Evolutionary conservation across 2,888 invertebrate species (phyloP), one percentile per base, ranked within the genome.

Genomic region (Cephus spinipes): DNA sequence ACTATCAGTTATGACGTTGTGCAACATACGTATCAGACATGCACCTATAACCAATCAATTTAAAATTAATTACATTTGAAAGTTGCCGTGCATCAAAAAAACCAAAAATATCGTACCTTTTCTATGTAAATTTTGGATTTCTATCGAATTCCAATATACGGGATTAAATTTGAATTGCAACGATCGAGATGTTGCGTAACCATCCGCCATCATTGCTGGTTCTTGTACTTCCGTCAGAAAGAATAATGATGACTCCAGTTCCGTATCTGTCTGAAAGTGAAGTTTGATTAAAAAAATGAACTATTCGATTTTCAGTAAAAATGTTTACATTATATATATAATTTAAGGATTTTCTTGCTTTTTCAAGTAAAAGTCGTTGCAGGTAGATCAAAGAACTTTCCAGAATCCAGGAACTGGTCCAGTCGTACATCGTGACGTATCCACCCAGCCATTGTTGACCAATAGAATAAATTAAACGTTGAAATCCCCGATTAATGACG

Each of bases 381-480:
- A 94, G 90, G 85, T 92, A 93, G 36, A 92, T 89, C 40, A 93
- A 92, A 75, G 93, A 93, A 12, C 94, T 93, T 83, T 92, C 91
- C 75, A 90, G 84, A 31, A 91, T 85, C 92, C 92, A 92, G 33
- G 86, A 83, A 78, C 91, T 89, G 12, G 87, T 89, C 86, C 89
- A 90, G 84, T 90, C 90, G 33, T 86, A 85, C 74, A 85, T 86
- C 75, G 87, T 88, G 71, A 90, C 88, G n/a, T 88, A 81, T n/a
- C 92, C 91, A 12, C 92, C 92, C 73, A 92, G 90, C 92, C 92
- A 92, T 84, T 93, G 93, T 84, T 93, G 93, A 3, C 93, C 89
- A 32, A 90, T 81, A 15, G 88, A 81, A 36, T 79, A 81, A 55
- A 90, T 82, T 68, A 90, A 78, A 30, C 83, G 85, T 75, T 81